These are phyloP conservation scores for Hypena proboscidalis DNA, from an alignment of 2,888 invertebrate species.

Conservation along the genomic window DNA sequence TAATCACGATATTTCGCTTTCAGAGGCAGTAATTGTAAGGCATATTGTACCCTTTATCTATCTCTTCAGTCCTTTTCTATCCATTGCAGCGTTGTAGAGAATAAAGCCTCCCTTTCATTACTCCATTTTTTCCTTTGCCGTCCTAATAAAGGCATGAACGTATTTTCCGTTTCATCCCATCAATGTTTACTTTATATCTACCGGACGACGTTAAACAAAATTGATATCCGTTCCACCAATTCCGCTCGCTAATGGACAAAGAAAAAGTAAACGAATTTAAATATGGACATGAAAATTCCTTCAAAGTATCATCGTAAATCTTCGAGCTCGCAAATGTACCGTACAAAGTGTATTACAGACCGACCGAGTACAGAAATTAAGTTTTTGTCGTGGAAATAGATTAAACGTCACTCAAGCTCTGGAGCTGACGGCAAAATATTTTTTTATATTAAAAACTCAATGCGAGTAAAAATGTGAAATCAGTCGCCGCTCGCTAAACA, in stretches of 20 bases:
- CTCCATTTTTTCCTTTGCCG: no score
- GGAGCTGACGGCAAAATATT: slow-evolving; percentile 25
- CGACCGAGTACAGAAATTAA: slow-evolving; percentile 37
- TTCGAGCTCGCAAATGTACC: slow-evolving; percentile 22
- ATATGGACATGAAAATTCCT: slow-evolving; percentile 26
- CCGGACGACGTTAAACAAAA: slow-evolving; percentile 22
- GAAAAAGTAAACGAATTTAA: slow-evolving; percentile 26
- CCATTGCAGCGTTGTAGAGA: no score
- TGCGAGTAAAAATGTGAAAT: slow-evolving; percentile 32
- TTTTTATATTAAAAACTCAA: slow-evolving; percentile 34
- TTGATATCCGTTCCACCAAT: slow-evolving; percentile 17
- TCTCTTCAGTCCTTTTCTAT: no score
- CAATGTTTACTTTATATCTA: slow-evolving; percentile 1
- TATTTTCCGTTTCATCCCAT: slow-evolving; percentile 10
- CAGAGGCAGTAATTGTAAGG: no score
- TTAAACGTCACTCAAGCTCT: slow-evolving; percentile 44
- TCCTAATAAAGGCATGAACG: no score
- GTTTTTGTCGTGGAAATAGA: slow-evolving; percentile 43
- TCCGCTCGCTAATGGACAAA: slow-evolving; percentile 23
- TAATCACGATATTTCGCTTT: no score
- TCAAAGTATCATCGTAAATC: slow-evolving; percentile 35
- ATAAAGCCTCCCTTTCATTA: no score
- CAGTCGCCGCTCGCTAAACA: slow-evolving; percentile 12
- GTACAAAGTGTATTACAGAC: slow-evolving; percentile 25
- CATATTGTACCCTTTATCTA: no score